Conservation (phyloP, 2,113 vertebrate genomes). For the Anoplopoma fimbria region DNA sequence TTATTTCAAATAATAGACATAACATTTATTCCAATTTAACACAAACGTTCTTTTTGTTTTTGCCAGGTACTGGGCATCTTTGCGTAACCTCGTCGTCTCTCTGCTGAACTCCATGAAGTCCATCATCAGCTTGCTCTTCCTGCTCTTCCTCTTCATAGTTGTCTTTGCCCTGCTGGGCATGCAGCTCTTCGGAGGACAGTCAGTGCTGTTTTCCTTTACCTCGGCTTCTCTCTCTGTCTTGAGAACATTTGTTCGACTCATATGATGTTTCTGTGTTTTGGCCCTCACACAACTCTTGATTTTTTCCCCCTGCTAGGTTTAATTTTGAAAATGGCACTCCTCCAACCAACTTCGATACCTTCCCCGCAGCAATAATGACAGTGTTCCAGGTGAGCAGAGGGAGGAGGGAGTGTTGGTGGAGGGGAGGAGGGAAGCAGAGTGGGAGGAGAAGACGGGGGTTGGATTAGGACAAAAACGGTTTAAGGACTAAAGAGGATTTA, state of each 20-base stretch:
- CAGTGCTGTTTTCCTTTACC: slow-evolving; percentile 75
- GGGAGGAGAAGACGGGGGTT: slow-evolving; percentile 3
- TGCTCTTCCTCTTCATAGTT: slow-evolving; percentile 98
- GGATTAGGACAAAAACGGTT: slow-evolving; percentile 33
- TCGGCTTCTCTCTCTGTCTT: neutral
- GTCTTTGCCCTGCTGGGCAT: slow-evolving; percentile 97
- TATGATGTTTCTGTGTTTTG: slow-evolving; percentile 8
- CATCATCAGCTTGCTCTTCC: slow-evolving; percentile 97
- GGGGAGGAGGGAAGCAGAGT: neutral
- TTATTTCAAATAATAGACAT: neutral
- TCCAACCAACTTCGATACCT: slow-evolving; percentile 97
- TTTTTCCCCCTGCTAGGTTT: slow-evolving; percentile 75
- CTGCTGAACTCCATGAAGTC: slow-evolving; percentile 99
- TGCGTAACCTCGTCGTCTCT: slow-evolving; percentile 95
- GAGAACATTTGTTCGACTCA: neutral
- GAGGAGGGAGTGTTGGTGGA: neutral
- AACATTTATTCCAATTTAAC: neutral
- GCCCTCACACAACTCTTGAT: neutral
- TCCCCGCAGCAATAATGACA: slow-evolving; percentile 99
- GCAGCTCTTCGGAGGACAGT: slow-evolving; percentile 98
- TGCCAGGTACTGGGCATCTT: slow-evolving; percentile 94
- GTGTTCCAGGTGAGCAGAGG: slow-evolving; percentile 92
- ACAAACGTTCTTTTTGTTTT: slow-evolving; percentile 13
- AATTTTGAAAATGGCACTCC: slow-evolving; percentile 93
- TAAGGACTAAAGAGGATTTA: slow-evolving; percentile 43